Conservation (phyloP, 1,140 invertebrate species). For the Macrobrachium nipponense region DNA sequence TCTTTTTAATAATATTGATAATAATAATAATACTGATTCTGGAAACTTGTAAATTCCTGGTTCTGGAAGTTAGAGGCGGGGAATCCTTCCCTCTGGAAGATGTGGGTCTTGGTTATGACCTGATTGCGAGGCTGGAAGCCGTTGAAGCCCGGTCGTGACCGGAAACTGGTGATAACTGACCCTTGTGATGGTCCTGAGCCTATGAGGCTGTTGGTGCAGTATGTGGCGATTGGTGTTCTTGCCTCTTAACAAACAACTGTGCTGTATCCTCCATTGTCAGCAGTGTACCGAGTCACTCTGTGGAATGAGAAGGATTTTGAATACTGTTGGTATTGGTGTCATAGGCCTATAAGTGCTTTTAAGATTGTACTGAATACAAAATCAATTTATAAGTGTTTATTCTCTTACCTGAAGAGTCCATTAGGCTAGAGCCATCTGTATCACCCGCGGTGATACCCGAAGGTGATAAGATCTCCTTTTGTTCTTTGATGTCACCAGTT, state of each 20-base stretch:
- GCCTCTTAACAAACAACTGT: slow-evolving; percentile 41
- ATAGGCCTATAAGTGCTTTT: neutral
- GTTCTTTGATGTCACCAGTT: slow-evolving; percentile 48
- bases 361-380: neutral
- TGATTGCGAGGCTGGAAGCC: neutral
- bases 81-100: too few relatives aligned
- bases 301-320: neutral
- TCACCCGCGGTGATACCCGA: slow-evolving; percentile 38
- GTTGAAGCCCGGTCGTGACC: neutral
- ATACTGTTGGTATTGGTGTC: neutral
- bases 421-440: slow-evolving; percentile 52
- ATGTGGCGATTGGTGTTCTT: slow-evolving; percentile 14
- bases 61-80: too few relatives aligned
- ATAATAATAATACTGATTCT: neutral
- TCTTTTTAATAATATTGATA: too few relatives aligned
- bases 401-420: slow-evolving; percentile 30
- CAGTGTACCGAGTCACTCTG: slow-evolving; percentile 41
- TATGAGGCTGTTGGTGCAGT: slow-evolving; percentile 42
- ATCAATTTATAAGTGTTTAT: too few relatives aligned
- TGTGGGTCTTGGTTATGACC: too few relatives aligned
- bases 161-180: neutral
- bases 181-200: neutral
- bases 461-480: slow-evolving; percentile 42
- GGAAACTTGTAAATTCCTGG: too few relatives aligned
- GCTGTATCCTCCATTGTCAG: slow-evolving; percentile 32